These are phyloP conservation scores for Odontesthes bonariensis DNA, from an alignment of 2,113 vertebrate genomes.

Conservation along the genomic window DNA sequence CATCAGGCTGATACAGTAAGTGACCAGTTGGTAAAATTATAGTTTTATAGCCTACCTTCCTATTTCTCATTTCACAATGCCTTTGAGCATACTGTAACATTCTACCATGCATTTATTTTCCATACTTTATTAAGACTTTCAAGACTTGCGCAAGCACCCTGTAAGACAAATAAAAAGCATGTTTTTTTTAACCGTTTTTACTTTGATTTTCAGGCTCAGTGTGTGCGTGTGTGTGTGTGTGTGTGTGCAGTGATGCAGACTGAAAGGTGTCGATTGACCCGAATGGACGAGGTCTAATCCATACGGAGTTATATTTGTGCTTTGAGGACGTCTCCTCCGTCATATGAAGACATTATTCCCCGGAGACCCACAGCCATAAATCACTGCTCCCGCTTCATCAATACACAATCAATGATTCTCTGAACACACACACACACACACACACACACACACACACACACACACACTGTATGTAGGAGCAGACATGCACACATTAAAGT, in stretches of 20 bases:
- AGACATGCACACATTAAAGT: constrained; percentile 26
- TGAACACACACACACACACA: constrained; percentile 32
- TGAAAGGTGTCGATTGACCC: constrained; percentile 60
- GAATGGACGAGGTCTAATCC: constrained; percentile 49
- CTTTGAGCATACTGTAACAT: too few relatives aligned
- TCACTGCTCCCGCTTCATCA: constrained; percentile 70
- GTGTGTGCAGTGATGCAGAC: constrained; percentile 32
- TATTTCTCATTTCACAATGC: too few relatives aligned
- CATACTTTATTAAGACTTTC: too few relatives aligned
- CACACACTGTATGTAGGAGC: constrained; percentile 19
- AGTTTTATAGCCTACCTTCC: too few relatives aligned
- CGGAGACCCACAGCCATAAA: constrained; percentile 66
- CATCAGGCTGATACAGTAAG: too few relatives aligned
- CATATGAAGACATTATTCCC: constrained; percentile 66
- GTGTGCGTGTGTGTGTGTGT: constrained; percentile 14
- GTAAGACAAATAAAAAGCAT: too few relatives aligned
- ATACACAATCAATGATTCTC: constrained; percentile 71
- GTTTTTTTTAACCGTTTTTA: constrained; percentile 3
- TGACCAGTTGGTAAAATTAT: too few relatives aligned
- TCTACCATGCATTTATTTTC: too few relatives aligned
- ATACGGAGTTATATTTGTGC: constrained; percentile 57
- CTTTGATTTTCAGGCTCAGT: background rate
- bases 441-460: constrained; percentile 32
- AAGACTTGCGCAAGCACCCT: too few relatives aligned
- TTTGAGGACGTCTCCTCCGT: constrained; percentile 57